These are phyloP conservation scores for Ichneumon xanthorius DNA, from an alignment of 2,888 invertebrate genomes.

Conservation along the genomic window DNA sequence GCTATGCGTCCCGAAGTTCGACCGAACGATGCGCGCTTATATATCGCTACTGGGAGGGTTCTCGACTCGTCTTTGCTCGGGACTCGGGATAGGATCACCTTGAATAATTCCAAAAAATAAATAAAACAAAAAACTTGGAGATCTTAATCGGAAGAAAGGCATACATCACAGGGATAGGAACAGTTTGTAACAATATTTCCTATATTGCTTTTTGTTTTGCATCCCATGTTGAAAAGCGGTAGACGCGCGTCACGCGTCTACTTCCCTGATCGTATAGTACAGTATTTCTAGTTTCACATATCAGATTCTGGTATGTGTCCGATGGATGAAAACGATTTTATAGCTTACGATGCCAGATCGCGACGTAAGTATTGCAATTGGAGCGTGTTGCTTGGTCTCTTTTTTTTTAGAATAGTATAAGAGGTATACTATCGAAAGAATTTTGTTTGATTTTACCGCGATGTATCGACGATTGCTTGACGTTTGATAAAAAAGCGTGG, in stretches of 20 bases:
- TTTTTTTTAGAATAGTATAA: slow-evolving; percentile 12
- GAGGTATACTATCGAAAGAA: slow-evolving; percentile 15
- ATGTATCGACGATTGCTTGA: slow-evolving; percentile 38
- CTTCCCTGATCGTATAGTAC: slow-evolving; percentile 18
- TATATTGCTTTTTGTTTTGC: slow-evolving; percentile 43
- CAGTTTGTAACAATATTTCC: slow-evolving; percentile 51
- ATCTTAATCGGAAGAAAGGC: slow-evolving; percentile 38
- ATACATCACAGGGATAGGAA: slow-evolving; percentile 49
- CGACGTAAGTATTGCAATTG: slow-evolving; percentile 54
- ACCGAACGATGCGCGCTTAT: slow-evolving; percentile 16
- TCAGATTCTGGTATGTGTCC: slow-evolving; percentile 26
- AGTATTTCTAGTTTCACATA: slow-evolving; percentile 23
- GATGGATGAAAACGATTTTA: slow-evolving; percentile 57
- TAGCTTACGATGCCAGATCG: slow-evolving; percentile 68
- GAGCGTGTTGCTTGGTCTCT: slow-evolving; percentile 36
- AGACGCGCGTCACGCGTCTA: not conserved
- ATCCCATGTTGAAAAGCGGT: slow-evolving; percentile 43
- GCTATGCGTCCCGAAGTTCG: slow-evolving; percentile 17
- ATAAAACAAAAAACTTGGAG: slow-evolving; percentile 43
- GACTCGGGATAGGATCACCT: slow-evolving; percentile 52
- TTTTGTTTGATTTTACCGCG: slow-evolving; percentile 15
- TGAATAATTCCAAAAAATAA: slow-evolving; percentile 38
- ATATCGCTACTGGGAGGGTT: slow-evolving; percentile 21
- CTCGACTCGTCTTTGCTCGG: slow-evolving; percentile 54
- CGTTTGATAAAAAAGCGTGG: slow-evolving; percentile 17